Evolutionary conservation across 2,797 vertebrate species (phyloP).

Genomic region (Falco cherrug): DNA sequence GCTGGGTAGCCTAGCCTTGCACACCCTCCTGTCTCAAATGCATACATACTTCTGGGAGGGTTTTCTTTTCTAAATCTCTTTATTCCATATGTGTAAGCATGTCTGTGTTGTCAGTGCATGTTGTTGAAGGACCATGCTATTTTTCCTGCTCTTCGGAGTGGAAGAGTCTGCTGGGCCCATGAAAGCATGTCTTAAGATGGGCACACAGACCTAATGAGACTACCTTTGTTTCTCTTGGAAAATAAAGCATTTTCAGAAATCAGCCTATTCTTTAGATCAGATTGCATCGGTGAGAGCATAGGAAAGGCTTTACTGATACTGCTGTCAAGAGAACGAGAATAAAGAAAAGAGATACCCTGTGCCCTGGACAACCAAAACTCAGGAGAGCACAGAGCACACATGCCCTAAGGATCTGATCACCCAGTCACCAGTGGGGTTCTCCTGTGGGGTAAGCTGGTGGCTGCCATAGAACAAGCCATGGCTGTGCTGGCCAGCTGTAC

Average conservation of each 20-base stretch:
- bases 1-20: not conserved
- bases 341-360: not conserved
- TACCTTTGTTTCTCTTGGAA: not conserved
- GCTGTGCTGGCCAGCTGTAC: not conserved
- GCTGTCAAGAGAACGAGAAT: not conserved
- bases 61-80: not conserved
- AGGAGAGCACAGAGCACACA: not conserved
- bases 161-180: not conserved
- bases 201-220: not conserved
- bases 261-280: not conserved
- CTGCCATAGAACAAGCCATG: not conserved
- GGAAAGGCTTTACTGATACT: not conserved
- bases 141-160: not conserved
- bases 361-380: not conserved
- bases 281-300: fast-evolving
- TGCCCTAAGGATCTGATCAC: not conserved
- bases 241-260: not conserved
- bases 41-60: not conserved
- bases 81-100: fast-evolving
- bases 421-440: not conserved
- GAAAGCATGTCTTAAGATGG: not conserved
- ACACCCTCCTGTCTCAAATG: not conserved
- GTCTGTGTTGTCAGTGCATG: fast-evolving
- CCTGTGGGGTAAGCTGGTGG: not conserved
- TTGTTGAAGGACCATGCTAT: not conserved